Evolutionary conservation across 2,888 invertebrate genomes (phyloP), one percentile per base, ranked within the genome.

Genomic region (Hemithea aestivaria): DNA sequence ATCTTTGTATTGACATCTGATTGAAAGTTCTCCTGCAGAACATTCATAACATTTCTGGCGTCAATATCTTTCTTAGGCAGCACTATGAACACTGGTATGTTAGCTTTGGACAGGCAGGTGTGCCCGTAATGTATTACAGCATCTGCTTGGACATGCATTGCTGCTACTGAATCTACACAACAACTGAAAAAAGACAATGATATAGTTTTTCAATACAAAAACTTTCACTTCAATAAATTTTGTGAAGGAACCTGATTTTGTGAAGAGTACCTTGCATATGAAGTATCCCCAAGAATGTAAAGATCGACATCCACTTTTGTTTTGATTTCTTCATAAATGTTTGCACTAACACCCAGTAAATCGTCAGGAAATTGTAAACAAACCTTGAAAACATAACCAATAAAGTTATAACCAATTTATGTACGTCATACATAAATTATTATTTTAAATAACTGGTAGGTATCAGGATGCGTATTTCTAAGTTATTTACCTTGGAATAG

Each of bases 331-430:
- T 89, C 85, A 40, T 91, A 91, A 40, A 97, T 90, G 41, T 88
- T 78, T 2, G 91, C 89, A 40, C 96, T 92, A 62, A 93, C 90
- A 10, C 76, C 64, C 35, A 97, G 80, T 37, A 96, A 84, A 30
- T 91, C 88, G 79, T 98, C 97, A 6, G 97, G 96, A 75, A 98
- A 96, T 87, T 98, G 98, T 26, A 98, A 84, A 49, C 96, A 96
- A 21, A 96, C 92, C 96, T 96, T 61, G 12, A 37, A 48, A 53
- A 12, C 26, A 16, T 40, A 30, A 7, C 30, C 16, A 16, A n/a
- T n/a, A n/a, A n/a, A n/a, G n/a, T n/a, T 16, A 5, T 16, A 16
- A 16, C 16, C 16, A 4, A n/a, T n/a, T n/a, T n/a, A n/a, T n/a
- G n/a, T n/a, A n/a, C n/a, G n/a, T 8, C 16, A 6, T 27, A 6